Evolutionary conservation across 2,113 vertebrate species (phyloP).

Genomic region (Arothron firmamentum): DNA sequence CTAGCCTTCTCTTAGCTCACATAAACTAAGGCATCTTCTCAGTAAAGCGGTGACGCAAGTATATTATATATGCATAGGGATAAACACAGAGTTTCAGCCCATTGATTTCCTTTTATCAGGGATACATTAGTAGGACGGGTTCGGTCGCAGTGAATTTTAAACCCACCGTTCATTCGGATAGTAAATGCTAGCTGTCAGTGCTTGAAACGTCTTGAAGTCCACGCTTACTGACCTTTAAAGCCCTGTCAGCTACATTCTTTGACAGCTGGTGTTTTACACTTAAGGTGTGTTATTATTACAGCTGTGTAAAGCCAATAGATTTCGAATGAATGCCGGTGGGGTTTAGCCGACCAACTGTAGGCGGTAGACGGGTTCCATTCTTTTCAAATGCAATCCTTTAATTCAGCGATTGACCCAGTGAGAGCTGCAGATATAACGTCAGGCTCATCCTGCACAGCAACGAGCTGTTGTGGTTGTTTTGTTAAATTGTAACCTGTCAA

Average conservation of each 20-base stretch:
- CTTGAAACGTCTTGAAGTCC: not conserved
- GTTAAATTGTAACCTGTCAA: constrained; percentile 7
- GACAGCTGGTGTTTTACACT: not conserved
- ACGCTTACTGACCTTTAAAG: too few species aligned
- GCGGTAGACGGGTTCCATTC: not conserved
- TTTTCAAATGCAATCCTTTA: constrained; percentile 44
- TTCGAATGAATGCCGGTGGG: too few species aligned
- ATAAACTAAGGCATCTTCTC: not conserved
- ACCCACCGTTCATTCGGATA: not conserved
- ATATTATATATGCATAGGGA: not conserved
- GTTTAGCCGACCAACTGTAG: not conserved
- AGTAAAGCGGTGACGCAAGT: not conserved
- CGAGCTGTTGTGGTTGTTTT: not conserved
- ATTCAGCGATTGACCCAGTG: constrained; percentile 48
- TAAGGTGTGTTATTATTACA: not conserved
- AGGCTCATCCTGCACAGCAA: constrained; percentile 24
- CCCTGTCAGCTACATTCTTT: not conserved
- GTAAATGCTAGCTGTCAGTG: not conserved
- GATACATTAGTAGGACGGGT: too few species aligned
- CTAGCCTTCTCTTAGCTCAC: not conserved
- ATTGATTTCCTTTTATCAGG: too few species aligned
- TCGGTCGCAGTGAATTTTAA: not conserved
- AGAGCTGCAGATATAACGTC: constrained; percentile 2
- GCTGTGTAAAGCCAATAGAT: not conserved
- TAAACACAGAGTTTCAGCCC: too few species aligned